Conservation (phyloP, 2,797 vertebrate genomes). For the Poeciliopsis turneri region DNA sequence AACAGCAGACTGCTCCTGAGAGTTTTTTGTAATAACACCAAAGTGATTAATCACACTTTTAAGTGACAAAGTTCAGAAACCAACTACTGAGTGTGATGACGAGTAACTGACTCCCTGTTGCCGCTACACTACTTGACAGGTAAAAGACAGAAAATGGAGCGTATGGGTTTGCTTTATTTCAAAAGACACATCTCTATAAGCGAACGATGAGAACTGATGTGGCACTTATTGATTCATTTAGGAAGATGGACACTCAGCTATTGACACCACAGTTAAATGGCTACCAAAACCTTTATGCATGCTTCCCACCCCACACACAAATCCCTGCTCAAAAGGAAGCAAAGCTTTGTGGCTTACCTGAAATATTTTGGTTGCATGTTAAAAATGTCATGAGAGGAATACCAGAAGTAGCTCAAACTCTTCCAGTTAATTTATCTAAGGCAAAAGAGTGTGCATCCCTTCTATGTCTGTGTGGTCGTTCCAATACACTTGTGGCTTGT, state of each 20-base stretch:
- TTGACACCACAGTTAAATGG: constrained; percentile 50
- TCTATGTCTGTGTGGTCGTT: neutral
- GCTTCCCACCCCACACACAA: neutral
- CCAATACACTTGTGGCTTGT: neutral
- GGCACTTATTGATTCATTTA: constrained; percentile 61
- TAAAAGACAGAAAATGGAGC: constrained; percentile 36
- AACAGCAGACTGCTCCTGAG: constrained; percentile 40
- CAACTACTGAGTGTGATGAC: constrained; percentile 57
- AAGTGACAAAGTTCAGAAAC: constrained; percentile 54
- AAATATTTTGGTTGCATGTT: constrained; percentile 32
- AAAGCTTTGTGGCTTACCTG: constrained; percentile 35
- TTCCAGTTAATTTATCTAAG: neutral
- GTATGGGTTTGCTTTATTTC: constrained; percentile 45
- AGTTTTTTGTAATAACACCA: constrained; percentile 48
- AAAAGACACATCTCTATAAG: constrained; percentile 45
- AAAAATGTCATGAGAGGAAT: constrained; percentile 43
- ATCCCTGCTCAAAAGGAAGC: neutral
- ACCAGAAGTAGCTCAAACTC: constrained; percentile 31
- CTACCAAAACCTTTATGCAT: constrained; percentile 11
- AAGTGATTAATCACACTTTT: constrained; percentile 51
- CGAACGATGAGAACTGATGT: constrained; percentile 60
- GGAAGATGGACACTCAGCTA: constrained; percentile 57
- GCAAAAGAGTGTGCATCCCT: neutral
- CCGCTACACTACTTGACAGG: constrained; percentile 58
- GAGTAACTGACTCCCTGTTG: constrained; percentile 41